Evolutionary conservation across 2,113 vertebrate genomes (phyloP).

Genomic region (Cyprinodon brontotheroides): DNA sequence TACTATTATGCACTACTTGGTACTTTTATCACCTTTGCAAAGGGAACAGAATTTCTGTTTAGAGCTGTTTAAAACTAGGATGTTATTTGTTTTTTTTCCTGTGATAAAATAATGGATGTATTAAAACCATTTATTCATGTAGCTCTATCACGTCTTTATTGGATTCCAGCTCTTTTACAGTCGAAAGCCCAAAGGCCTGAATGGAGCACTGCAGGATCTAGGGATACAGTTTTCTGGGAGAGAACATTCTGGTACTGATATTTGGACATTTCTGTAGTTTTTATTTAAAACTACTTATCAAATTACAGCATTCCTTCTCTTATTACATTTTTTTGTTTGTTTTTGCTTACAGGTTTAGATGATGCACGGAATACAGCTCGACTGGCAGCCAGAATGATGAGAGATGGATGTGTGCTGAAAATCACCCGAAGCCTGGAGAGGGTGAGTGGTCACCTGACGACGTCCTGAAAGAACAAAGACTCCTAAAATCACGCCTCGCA

Average conservation of each 20-base stretch:
- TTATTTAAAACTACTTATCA: too few relatives aligned
- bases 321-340: background rate
- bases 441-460: conserved; percentile 83
- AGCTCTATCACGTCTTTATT: background rate
- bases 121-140: background rate
- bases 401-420: conserved; percentile 90
- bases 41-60: background rate
- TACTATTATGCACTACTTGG: too few relatives aligned
- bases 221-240: conserved; percentile 91
- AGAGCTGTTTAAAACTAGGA: too few relatives aligned
- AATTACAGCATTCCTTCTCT: too few relatives aligned
- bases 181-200: conserved; percentile 91
- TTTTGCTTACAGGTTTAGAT: conserved; percentile 86
- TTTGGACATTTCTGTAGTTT: background rate
- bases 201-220: conserved; percentile 91
- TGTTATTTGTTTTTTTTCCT: background rate
- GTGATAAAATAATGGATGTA: background rate
- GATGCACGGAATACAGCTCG: conserved; percentile 92
- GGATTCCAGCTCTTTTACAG: conserved; percentile 86
- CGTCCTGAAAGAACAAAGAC: background rate
- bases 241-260: conserved; percentile 88
- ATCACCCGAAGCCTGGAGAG: conserved; percentile 85
- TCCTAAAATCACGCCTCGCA: conserved; percentile 1
- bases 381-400: conserved; percentile 89
- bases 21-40: too few relatives aligned